These are phyloP conservation scores for Cryptoleucopteryx plumbea DNA, from an alignment of 2,113 vertebrate genomes.

Conservation along the genomic window DNA sequence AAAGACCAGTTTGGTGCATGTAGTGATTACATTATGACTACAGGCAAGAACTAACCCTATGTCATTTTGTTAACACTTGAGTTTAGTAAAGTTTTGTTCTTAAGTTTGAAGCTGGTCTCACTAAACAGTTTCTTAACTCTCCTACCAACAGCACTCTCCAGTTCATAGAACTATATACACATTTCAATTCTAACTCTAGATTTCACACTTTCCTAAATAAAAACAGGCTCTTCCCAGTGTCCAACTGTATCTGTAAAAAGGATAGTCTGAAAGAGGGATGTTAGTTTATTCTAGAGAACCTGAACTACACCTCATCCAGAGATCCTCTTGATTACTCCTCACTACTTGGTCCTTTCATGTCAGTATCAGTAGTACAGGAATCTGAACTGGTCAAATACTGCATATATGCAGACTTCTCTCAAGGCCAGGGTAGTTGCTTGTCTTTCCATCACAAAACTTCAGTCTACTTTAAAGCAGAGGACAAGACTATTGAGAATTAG, in stretches of 20 bases:
- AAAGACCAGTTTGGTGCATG: neutral
- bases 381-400: neutral
- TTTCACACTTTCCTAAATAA: neutral
- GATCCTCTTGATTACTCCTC: neutral
- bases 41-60: neutral
- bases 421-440: slow-evolving; percentile 3
- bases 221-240: neutral
- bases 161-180: neutral
- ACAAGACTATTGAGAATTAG: neutral
- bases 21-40: neutral
- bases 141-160: neutral
- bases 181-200: neutral
- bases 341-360: neutral
- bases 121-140: neutral
- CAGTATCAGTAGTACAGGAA: neutral
- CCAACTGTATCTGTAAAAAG: neutral
- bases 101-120: neutral
- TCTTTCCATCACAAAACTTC: slow-evolving; percentile 33
- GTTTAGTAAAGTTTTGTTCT: neutral
- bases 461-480: neutral
- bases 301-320: neutral
- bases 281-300: neutral
- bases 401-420: neutral
- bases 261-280: neutral
- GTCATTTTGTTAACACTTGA: neutral